A percentile compares a stretch with the other conserved stretches of the same genome.
Conservation (phyloP, 2,113 vertebrate species). For the Bothrops jararaca region DNA sequence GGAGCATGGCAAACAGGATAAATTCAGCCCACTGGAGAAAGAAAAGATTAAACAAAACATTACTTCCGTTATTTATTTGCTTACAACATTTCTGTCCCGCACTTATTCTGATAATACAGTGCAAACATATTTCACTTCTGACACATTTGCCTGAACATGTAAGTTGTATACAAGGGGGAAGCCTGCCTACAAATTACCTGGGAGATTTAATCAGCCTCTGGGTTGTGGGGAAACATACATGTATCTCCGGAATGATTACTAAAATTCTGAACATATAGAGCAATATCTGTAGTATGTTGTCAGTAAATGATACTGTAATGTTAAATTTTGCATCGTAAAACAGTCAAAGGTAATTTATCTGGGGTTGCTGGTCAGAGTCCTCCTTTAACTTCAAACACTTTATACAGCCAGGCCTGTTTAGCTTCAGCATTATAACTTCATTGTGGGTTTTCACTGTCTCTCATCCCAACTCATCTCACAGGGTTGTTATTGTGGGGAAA, state of each 20-base stretch:
- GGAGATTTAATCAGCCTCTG: neutral
- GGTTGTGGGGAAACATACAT: neutral
- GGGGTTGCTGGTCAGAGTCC: neutral
- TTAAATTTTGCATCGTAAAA: neutral
- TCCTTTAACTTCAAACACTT: neutral
- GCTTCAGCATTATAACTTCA: neutral
- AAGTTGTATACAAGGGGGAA: neutral
- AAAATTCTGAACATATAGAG: neutral
- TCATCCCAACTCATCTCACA: neutral
- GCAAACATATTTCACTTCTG: neutral
- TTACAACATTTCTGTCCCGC: neutral
- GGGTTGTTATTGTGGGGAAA: neutral
- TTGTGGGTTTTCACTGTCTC: neutral
- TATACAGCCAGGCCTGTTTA: neutral
- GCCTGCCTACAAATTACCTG: neutral
- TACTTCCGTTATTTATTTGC: neutral
- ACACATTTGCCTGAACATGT: neutral
- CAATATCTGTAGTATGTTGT: neutral
- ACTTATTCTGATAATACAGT: neutral
- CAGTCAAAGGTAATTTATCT: neutral
- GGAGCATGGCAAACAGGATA: conserved; percentile 84
- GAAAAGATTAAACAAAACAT: conserved; percentile 25
- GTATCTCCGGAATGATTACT: neutral
- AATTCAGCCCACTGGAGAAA: conserved; percentile 93
- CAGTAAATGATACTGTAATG: neutral